Conservation (phyloP, 2,797 vertebrate species). For the Neostethus bicornis region DNA sequence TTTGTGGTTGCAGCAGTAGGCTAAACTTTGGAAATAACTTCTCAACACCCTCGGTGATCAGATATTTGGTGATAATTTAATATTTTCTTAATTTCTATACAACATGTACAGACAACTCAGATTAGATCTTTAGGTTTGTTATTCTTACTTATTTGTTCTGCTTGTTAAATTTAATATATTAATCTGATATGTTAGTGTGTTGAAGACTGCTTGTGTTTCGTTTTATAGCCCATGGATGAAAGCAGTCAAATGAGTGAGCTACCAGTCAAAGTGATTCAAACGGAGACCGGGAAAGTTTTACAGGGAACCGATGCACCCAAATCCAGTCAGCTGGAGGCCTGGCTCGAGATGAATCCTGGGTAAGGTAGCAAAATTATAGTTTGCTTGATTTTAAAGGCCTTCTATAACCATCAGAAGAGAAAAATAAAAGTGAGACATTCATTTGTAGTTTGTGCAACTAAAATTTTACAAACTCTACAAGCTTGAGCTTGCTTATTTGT, state of each 20-base stretch:
- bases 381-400: not conserved
- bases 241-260: constrained; percentile 99
- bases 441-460: too few species aligned
- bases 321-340: constrained; percentile 96
- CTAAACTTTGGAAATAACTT: constrained; percentile 1
- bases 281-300: constrained; percentile 94
- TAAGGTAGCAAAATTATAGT: constrained; percentile 57
- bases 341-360: constrained; percentile 99
- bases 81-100: too few species aligned
- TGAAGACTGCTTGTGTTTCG: constrained; percentile 4
- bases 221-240: constrained; percentile 91
- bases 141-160: not conserved
- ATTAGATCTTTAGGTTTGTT: too few species aligned
- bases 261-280: constrained; percentile 97
- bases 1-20: too few species aligned
- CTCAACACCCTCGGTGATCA: too few species aligned
- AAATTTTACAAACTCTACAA: not conserved
- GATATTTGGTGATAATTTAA: too few species aligned
- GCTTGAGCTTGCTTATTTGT: not conserved
- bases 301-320: constrained; percentile 96
- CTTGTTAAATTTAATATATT: not conserved
- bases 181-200: not conserved
- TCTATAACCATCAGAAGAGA: too few species aligned
- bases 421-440: too few species aligned
- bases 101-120: too few species aligned